Base-by-base conservation (phyloP, 2,113 vertebrate genomes). In the Ahaetulla prasina region DNA sequence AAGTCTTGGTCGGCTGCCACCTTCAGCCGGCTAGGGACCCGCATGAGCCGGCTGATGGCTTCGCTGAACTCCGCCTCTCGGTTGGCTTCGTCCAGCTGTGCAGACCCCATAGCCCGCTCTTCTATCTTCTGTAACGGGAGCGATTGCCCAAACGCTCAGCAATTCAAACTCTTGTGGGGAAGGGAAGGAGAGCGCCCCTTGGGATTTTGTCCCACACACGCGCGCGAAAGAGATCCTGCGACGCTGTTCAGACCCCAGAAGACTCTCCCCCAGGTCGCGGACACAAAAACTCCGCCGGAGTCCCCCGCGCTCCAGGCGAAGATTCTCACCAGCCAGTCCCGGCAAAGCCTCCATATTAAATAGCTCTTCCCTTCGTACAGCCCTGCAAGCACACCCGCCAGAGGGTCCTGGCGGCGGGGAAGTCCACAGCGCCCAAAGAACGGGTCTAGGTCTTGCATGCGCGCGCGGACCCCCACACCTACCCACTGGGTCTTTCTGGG, bases 31-130 rank as follows among this genome's bases (percentile, higher is more conserved):
- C 93, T 96, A 14, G 98, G 98, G 8, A 98, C 97, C n/a, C 95
- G 96, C 98, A 98, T 98, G 91, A 95, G 97, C n/a, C 97, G 96
- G 91, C 88, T 97, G 96, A 98, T 97, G 94, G 94, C 94, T 89
- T 98, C 98, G 2, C 96, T 97, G 93, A 97, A 98, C 91, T 90
- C 84, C 27, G 96, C 92, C 91, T 98, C 97, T 53, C 93, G 96
- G 63, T 2, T 86, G 0, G 0, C 84, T 1, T 49, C 5, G 84
- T 89, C 89, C 89, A 92, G 27, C 23, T 94, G 94, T 0, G 95
- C 86, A 0, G 95, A 94, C 96, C 95, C 95, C 96, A 96, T 96
- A 35, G 5, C 27, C 60, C 57, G 87, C 52, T 39, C 92, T 54
- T 92, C 88, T 22, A 87, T 91, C 30, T 68, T 91, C 4, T 45